These are phyloP conservation scores for Bombus impatiens DNA, from an alignment of 1,140 invertebrate species.

Conservation along the genomic window DNA sequence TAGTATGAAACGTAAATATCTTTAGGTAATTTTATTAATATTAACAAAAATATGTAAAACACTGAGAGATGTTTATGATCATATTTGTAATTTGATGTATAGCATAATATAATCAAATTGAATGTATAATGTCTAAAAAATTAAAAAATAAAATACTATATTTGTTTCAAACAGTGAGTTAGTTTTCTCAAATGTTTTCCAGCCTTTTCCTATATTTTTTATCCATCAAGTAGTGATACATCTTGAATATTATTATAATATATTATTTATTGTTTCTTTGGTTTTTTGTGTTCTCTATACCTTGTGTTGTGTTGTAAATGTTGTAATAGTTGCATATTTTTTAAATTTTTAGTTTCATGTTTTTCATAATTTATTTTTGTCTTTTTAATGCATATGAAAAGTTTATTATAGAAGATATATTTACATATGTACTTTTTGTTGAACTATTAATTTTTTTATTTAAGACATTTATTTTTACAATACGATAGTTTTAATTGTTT, in stretches of 20 bases:
- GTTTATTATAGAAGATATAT: not conserved
- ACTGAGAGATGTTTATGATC: conserved; percentile 43
- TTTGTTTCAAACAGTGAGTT: conserved; percentile 71
- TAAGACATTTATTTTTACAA: not conserved
- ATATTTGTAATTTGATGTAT: conserved; percentile 63
- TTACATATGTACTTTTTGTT: not conserved
- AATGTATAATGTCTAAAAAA: conserved; percentile 63
- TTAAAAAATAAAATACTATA: conserved; percentile 78
- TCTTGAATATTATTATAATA: conserved; percentile 45
- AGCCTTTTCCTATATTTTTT: conserved; percentile 59
- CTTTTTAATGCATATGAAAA: not conserved
- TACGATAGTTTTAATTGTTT: not conserved
- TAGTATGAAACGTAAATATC: conserved; percentile 20
- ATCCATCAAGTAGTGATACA: conserved; percentile 20
- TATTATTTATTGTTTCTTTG: conserved; percentile 36
- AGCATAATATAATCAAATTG: conserved; percentile 55
- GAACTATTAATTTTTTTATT: not conserved
- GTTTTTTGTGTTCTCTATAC: conserved; percentile 74
- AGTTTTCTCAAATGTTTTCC: conserved; percentile 57
- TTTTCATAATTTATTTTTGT: conserved; percentile 25
- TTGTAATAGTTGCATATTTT: conserved; percentile 13
- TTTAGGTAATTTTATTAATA: conserved; percentile 31
- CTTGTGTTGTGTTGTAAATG: conserved; percentile 71
- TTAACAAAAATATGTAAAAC: conserved; percentile 25
- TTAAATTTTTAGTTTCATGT: conserved; percentile 16